Evolutionary conservation across 2,888 invertebrate genomes (phyloP), one percentile per base, ranked within the genome.

Genomic region (Pyrrhosoma nymphula): DNA sequence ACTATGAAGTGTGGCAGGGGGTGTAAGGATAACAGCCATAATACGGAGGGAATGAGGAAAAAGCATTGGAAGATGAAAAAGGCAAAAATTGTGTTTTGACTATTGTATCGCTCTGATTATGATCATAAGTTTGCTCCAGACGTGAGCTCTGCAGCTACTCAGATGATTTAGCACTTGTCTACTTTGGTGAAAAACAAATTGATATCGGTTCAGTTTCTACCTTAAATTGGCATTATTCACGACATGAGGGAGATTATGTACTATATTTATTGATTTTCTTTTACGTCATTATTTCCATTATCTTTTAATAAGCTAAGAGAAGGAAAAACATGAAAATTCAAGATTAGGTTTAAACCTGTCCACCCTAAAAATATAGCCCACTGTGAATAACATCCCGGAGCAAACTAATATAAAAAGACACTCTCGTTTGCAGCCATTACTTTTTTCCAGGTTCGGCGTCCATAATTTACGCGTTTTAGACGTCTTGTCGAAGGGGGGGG

Each of bases 401-500:
- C 23, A 82, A 82, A 82, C 82, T 35, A 82, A 35, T 82, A 30
- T 30, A 18, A 35, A 82, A 35, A 16, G 82, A 35, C 82, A 82
- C 18, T 30, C 75, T 82, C 82, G 82, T 82, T 82, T 82, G 82
- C 82, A 14, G 35, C 82, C 82, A 82, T 82, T 82, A 82, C 35
- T 35, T 82, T 35, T 82, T 82, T 82, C 35, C 26, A 16, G 30
- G 35, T 82, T 82, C 35, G 35, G 30, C 35, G 82, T 82, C 82
- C 82, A 82, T 82, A 82, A 82, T 82, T 82, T 30, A 82, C 82
- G 82, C 82, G 16, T 82, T 35, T 82, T 82, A n/a, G 82, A 82
- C 82, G 35, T 82, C 35, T 82, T 35, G 30, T 82, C 82, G 82
- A 47, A 14, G 82, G 82, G n/a, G n/a, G n/a, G n/a, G n/a, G n/a